Percentiles rank a stretch among this genome's conserved stretches.
These are phyloP conservation scores for Leiothrix lutea DNA, from an alignment of 2,113 vertebrate genomes.

Conservation along the genomic window DNA sequence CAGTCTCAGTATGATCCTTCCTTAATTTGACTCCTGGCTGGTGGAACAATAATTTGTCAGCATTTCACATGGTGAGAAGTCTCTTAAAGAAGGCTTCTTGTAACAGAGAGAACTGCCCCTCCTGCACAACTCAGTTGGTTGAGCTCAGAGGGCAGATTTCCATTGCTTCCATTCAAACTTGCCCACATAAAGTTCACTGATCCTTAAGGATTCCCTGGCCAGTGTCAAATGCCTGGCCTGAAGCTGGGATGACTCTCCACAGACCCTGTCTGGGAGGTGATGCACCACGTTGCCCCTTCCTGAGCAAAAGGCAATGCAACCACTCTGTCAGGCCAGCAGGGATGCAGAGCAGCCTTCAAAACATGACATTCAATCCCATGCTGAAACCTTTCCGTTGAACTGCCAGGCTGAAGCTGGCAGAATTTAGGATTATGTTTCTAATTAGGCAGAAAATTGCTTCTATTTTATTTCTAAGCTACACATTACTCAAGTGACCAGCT, in stretches of 20 bases:
- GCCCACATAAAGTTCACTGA: too few species aligned
- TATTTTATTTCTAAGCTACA: constrained; percentile 17
- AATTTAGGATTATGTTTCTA: constrained; percentile 30
- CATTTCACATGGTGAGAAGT: background rate
- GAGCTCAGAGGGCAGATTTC: background rate
- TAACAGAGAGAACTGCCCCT: background rate
- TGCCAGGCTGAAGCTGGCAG: background rate
- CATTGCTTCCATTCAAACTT: background rate
- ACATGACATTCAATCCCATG: background rate
- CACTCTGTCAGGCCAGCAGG: background rate
- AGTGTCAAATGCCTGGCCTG: background rate
- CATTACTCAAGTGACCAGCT: background rate
- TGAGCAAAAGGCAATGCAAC: background rate
- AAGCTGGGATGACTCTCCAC: background rate
- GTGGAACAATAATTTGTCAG: background rate
- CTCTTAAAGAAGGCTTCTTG: background rate
- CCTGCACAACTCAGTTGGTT: background rate
- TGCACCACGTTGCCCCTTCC: background rate
- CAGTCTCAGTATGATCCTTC: background rate
- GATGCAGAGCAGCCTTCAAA: background rate
- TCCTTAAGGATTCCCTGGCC: background rate
- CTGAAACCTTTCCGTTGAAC: background rate
- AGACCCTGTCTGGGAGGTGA: background rate
- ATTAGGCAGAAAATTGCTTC: constrained; percentile 41
- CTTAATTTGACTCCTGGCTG: background rate